phyloP scores from a whole-genome alignment of 2,797 vertebrate genomes.

The Anas bernieri region DNA sequence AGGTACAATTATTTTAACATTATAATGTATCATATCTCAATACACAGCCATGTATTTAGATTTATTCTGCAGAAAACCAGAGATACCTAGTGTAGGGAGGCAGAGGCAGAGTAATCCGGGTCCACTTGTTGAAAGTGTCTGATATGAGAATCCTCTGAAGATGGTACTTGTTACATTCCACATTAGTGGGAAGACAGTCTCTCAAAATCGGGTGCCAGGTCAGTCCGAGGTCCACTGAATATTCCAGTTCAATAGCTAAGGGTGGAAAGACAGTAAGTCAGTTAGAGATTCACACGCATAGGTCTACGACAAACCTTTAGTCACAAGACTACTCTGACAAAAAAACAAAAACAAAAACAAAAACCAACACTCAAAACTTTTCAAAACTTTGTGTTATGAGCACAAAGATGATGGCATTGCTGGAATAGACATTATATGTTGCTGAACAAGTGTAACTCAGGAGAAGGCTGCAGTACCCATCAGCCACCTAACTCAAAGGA shows the following conservation, averaged over 20 bases:
- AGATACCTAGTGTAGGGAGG: conserved; percentile 93
- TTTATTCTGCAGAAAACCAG: neutral
- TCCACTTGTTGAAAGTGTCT: conserved; percentile 98
- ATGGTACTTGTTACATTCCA: conserved; percentile 92
- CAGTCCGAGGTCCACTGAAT: conserved; percentile 93
- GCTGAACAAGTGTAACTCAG: neutral
- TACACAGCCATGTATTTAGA: neutral
- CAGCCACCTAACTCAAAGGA: neutral
- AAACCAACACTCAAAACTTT: neutral
- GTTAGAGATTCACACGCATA: neutral
- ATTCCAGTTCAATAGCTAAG: conserved; percentile 94
- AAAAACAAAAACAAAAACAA: neutral
- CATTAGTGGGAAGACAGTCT: conserved; percentile 94
- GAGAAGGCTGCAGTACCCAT: neutral
- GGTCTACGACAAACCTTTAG: neutral
- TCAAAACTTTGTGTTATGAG: neutral
- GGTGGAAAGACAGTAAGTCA: conserved; percentile 5
- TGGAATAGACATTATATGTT: neutral
- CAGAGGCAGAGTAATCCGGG: conserved; percentile 91
- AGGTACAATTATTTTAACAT: neutral
- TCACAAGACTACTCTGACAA: neutral
- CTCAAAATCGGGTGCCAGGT: conserved; percentile 90
- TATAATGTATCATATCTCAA: neutral
- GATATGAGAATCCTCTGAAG: conserved; percentile 93
- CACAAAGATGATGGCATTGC: neutral